phyloP scores from a whole-genome alignment of 2,888 invertebrate species.

The Neocrepidodera transversa region DNA sequence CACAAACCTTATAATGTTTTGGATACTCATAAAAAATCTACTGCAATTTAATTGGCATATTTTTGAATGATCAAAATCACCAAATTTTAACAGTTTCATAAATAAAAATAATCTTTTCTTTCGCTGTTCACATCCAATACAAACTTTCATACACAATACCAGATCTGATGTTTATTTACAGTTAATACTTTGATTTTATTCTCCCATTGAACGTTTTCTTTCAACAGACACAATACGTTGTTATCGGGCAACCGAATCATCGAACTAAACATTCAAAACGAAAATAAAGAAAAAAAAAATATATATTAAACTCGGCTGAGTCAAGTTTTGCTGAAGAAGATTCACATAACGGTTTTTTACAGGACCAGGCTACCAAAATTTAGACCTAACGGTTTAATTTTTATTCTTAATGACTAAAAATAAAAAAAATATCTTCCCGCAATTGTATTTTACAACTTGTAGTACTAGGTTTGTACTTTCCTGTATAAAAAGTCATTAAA shows the following conservation, averaged over 20 bases:
- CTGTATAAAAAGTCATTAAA: too few relatives aligned
- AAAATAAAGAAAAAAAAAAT: not conserved
- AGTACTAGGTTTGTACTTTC: too few relatives aligned
- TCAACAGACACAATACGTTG: not conserved
- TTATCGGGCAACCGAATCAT: not conserved
- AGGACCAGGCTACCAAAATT: not conserved
- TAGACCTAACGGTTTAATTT: too few relatives aligned
- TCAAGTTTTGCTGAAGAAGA: constrained; percentile 29
- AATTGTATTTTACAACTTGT: too few relatives aligned
- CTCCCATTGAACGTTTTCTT: not conserved
- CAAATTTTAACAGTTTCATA: too few relatives aligned
- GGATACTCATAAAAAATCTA: too few relatives aligned
- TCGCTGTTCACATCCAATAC: not conserved
- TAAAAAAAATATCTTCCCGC: too few relatives aligned
- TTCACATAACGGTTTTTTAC: constrained; percentile 29
- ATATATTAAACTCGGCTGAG: not conserved
- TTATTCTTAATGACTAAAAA: too few relatives aligned
- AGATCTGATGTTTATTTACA: constrained; percentile 1
- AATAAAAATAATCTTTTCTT: not conserved
- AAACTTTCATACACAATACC: not conserved
- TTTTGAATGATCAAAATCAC: too few relatives aligned
- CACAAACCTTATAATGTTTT: too few relatives aligned
- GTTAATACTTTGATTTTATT: constrained; percentile 1
- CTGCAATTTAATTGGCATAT: too few relatives aligned
- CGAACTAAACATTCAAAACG: not conserved